These are phyloP conservation scores for Halcyon badia DNA, from an alignment of 2,797 vertebrate genomes.

Conservation along the genomic window DNA sequence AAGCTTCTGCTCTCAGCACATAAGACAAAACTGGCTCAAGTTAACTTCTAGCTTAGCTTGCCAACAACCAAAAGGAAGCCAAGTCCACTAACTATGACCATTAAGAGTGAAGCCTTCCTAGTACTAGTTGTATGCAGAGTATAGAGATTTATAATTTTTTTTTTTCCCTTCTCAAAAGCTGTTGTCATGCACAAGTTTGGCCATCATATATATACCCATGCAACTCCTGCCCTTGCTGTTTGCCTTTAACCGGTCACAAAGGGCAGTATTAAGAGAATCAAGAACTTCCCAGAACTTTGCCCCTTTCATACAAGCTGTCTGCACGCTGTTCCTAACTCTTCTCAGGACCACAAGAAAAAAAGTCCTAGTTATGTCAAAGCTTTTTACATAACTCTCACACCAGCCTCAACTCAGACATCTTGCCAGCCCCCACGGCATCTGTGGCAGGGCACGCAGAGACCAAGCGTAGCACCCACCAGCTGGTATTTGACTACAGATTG, in stretches of 20 bases:
- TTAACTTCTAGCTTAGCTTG: neutral
- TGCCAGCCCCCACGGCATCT: neutral
- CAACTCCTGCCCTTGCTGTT: accelerated
- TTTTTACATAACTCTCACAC: neutral
- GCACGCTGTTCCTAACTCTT: neutral
- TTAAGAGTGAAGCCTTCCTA: neutral
- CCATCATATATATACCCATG: neutral
- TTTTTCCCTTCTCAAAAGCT: neutral
- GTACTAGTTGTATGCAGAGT: neutral
- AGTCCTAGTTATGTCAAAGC: neutral
- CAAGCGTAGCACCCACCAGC: neutral
- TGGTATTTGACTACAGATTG: neutral
- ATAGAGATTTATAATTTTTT: neutral
- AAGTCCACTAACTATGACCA: neutral
- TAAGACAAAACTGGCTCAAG: neutral
- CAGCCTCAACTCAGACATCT: neutral
- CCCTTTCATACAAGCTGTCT: neutral
- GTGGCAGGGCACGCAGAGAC: neutral
- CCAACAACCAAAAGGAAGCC: neutral
- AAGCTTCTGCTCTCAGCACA: neutral
- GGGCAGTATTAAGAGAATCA: neutral
- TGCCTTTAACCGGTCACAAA: neutral
- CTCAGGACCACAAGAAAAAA: neutral
- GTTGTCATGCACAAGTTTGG: neutral
- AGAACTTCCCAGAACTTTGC: neutral